Evolutionary conservation across 92 coral and sea anemone species (phyloP), one percentile per base, ranked within the genome.

Genomic region (Epizoanthus fatuus): DNA sequence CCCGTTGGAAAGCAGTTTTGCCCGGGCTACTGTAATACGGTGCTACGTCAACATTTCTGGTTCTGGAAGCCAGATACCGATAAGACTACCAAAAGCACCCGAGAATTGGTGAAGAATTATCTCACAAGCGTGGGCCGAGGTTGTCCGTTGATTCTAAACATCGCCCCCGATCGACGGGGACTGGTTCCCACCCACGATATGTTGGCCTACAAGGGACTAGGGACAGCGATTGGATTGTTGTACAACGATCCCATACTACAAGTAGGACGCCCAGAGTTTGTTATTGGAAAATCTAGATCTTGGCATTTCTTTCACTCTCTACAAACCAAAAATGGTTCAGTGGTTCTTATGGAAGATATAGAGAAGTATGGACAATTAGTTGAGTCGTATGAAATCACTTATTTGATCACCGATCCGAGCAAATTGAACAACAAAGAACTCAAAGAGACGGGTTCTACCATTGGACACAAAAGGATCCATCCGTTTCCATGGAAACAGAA

Each of bases 91-190:
- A 90, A 90, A 77, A 80, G 87, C 16, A 69, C 80, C 42, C 62
- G 49, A 7, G 71, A 89, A 57, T 83, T 94, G 74, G 44, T 94
- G 4, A 89, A 75, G 16, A 89, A 89, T 39, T 94, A 94, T 64
- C 88, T 94, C 10, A 92, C 94, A 0, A 94, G 92, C 57, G 98
- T 94, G 32, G 98, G 98, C 1, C 93, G 93, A 58, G 98, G 98
- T 8, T 94, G 93, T 58, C 88, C 93, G 17, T 63, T 92, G 63
- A 85, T 94, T 51, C 92, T 94, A 7, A 90, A 92, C 71, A 91
- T 94, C 17, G 90, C 88, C 78, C 98, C 98, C 66, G 95, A 94
- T 68, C 74, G 83, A 72, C 86, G 86, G 44, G 98, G 98, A 22
- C 44, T 89, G 69, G 92, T 94, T 49, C 98, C 98, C 82, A 84